Evolutionary conservation across 1,140 invertebrate species (phyloP).

Genomic region (Daktulosphaira vitifoliae): DNA sequence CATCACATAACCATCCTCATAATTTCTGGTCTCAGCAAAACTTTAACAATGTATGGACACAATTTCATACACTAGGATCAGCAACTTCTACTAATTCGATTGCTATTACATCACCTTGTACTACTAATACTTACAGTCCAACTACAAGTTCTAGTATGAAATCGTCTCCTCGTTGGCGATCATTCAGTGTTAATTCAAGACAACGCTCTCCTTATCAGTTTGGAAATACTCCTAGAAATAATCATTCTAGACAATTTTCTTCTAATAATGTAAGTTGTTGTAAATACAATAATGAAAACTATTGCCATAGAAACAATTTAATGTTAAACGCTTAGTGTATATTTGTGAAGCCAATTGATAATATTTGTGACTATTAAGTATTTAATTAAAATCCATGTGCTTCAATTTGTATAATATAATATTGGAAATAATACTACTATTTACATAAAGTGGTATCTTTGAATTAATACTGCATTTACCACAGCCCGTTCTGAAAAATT

Average conservation of each 20-base stretch:
- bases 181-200: background rate
- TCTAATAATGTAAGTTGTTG: conserved; percentile 2
- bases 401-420: too few relatives aligned
- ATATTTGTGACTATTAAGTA: too few relatives aligned
- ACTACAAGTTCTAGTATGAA: conserved; percentile 8
- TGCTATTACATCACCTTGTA: background rate
- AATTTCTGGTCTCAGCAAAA: conserved; percentile 14
- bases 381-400: too few relatives aligned
- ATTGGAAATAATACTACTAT: too few relatives aligned
- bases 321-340: too few relatives aligned
- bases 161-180: conserved; percentile 11
- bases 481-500: too few relatives aligned
- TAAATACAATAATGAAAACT: background rate
- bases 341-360: too few relatives aligned
- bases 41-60: background rate
- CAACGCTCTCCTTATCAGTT: conserved; percentile 16
- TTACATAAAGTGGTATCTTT: too few relatives aligned
- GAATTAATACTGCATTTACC: too few relatives aligned
- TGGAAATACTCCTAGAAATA: conserved; percentile 17
- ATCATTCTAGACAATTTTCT: conserved; percentile 22
- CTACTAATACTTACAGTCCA: conserved; percentile 10
- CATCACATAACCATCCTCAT: background rate
- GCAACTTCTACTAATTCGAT: background rate
- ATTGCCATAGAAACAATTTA: too few relatives aligned
- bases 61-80: background rate